phyloP scores from a whole-genome alignment of 2,797 vertebrate species.

The Alauda arvensis region DNA sequence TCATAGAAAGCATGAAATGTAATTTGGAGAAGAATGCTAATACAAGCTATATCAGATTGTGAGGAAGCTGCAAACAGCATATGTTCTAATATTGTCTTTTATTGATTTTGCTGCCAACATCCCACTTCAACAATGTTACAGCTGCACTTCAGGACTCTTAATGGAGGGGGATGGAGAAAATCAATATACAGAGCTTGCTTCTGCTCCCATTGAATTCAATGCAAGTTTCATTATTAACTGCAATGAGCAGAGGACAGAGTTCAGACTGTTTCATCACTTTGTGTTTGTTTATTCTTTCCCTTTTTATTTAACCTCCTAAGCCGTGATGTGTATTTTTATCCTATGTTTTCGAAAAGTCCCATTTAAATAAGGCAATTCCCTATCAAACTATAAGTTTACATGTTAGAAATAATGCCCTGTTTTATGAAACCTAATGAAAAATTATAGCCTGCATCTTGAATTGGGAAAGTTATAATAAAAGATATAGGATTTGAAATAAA shows the following conservation, averaged over 20 bases:
- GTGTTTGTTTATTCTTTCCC: slow-evolving; percentile 16
- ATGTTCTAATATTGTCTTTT: slow-evolving; percentile 61
- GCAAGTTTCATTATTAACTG: slow-evolving; percentile 48
- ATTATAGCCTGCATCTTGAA: slow-evolving; percentile 10
- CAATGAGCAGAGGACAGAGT: slow-evolving; percentile 41
- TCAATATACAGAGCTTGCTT: slow-evolving; percentile 62
- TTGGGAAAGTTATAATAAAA: slow-evolving; percentile 17
- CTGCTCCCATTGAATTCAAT: slow-evolving; percentile 40
- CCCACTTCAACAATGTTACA: slow-evolving; percentile 59
- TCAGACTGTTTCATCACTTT: slow-evolving; percentile 29
- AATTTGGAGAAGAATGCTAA: slow-evolving; percentile 49
- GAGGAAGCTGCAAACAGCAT: slow-evolving; percentile 47
- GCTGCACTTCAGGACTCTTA: slow-evolving; percentile 56
- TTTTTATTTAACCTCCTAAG: slow-evolving; percentile 45
- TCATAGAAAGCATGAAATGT: slow-evolving; percentile 32
- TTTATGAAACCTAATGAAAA: slow-evolving; percentile 39
- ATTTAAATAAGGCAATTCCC: not conserved
- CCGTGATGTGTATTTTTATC: not conserved
- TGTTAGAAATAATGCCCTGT: not conserved
- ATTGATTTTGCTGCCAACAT: slow-evolving; percentile 67
- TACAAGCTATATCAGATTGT: slow-evolving; percentile 41
- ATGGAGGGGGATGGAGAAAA: slow-evolving; percentile 59
- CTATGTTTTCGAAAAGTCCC: not conserved
- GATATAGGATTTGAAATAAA: slow-evolving; percentile 50
- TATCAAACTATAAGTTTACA: not conserved